These are phyloP conservation scores for Zaprionus camerounensis DNA, from an alignment of 1,140 invertebrate genomes.

Conservation along the genomic window DNA sequence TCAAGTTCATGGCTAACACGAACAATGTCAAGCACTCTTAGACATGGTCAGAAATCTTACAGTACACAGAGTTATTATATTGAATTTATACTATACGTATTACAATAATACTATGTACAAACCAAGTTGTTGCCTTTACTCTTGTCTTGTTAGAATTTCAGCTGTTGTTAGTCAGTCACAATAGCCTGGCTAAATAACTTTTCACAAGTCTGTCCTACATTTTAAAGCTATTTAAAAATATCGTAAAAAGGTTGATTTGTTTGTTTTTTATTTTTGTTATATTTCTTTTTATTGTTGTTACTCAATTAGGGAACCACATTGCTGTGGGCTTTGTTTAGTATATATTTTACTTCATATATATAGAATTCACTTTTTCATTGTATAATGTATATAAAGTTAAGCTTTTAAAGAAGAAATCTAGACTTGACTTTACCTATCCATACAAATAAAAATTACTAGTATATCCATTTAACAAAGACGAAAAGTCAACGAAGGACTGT, in stretches of 20 bases:
- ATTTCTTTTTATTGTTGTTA: neutral
- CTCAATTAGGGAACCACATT: too few species aligned
- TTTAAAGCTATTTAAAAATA: neutral
- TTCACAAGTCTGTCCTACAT: neutral
- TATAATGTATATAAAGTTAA: too few species aligned
- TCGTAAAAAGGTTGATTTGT: neutral
- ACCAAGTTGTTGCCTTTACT: too few species aligned
- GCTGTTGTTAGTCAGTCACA: neutral
- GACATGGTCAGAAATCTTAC: slow-evolving; percentile 61
- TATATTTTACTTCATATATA: too few species aligned
- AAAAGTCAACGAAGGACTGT: too few species aligned
- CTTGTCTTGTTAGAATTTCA: neutral
- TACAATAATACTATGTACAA: too few species aligned
- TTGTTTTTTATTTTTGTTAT: neutral
- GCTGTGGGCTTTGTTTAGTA: too few species aligned
- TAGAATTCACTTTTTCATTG: too few species aligned
- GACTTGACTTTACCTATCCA: too few species aligned
- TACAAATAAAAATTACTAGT: too few species aligned
- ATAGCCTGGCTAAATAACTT: neutral
- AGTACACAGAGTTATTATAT: slow-evolving; percentile 30
- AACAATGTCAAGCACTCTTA: slow-evolving; percentile 75
- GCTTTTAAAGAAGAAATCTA: too few species aligned
- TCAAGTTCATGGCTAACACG: slow-evolving; percentile 71
- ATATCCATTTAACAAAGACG: too few species aligned
- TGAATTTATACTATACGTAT: neutral